These are phyloP conservation scores for Menura novaehollandiae DNA, from an alignment of 2,113 vertebrate genomes.

Conservation along the genomic window DNA sequence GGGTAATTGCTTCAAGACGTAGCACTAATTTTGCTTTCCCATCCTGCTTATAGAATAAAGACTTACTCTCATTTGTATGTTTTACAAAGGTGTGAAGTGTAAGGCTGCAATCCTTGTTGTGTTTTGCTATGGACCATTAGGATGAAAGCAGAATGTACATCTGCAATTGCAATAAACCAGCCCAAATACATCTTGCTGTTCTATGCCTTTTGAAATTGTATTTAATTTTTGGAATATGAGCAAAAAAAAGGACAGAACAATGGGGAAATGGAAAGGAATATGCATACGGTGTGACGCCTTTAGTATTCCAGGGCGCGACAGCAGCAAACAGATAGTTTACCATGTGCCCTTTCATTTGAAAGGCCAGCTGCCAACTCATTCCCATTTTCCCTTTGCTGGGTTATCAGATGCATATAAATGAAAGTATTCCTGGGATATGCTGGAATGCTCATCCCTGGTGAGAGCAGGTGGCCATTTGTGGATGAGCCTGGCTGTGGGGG, in stretches of 20 bases:
- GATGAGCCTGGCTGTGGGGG: background rate
- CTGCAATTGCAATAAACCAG: background rate
- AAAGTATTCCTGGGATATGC: background rate
- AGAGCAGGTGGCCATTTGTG: background rate
- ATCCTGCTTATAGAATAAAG: background rate
- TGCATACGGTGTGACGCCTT: background rate
- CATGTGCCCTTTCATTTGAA: conserved; percentile 56
- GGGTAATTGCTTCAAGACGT: background rate
- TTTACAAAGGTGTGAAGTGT: background rate
- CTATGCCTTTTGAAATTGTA: background rate
- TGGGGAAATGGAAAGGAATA: background rate
- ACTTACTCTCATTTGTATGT: background rate
- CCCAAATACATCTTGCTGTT: background rate
- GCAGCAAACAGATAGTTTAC: conserved; percentile 34
- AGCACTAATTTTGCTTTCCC: conserved; percentile 9
- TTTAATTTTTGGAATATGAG: background rate
- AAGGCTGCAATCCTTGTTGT: background rate
- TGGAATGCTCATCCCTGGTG: background rate
- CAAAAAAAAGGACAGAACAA: background rate
- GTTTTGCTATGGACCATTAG: background rate
- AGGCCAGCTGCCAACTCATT: conserved; percentile 65
- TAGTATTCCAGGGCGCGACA: conserved; percentile 43
- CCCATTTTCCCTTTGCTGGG: background rate
- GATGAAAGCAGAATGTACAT: background rate
- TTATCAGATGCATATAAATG: conserved; percentile 56